A percentile compares a stretch with the other conserved stretches of the same genome.
Conservation (phyloP, 2,113 vertebrate genomes). For the Myotis lucifugus region DNA sequence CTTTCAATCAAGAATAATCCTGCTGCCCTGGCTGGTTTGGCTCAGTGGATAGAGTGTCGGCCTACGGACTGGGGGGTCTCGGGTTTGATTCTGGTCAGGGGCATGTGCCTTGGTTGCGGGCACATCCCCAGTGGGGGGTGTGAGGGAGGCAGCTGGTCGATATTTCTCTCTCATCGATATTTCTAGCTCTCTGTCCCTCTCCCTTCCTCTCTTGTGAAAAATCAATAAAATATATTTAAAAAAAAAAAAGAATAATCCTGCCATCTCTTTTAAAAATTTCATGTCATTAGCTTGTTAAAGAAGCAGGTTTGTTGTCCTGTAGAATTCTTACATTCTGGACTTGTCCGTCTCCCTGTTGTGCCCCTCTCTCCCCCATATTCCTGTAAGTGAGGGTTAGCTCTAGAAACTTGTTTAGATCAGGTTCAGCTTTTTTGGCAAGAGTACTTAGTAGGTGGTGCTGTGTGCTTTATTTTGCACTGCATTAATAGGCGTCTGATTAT, state of each 20-base stretch:
- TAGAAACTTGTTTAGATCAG: not conserved
- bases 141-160: too few relatives aligned
- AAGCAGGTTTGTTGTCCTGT: not conserved
- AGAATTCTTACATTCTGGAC: not conserved
- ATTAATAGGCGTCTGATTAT: not conserved
- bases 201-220: too few relatives aligned
- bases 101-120: too few relatives aligned
- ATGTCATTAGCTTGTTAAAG: not conserved
- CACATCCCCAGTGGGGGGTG: too few relatives aligned
- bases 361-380: not conserved
- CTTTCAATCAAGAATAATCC: not conserved
- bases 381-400: conserved; percentile 5
- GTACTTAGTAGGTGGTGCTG: not conserved
- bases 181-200: too few relatives aligned
- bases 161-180: too few relatives aligned
- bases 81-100: too few relatives aligned
- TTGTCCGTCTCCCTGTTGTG: not conserved
- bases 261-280: not conserved
- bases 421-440: not conserved
- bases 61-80: too few relatives aligned
- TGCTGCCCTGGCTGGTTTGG: too few relatives aligned
- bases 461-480: not conserved
- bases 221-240: too few relatives aligned
- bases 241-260: not conserved
- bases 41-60: too few relatives aligned